Evolutionary conservation across 2,888 invertebrate genomes (phyloP), one percentile per base, ranked within the genome.

Genomic region (Meiosimyza decipiens): DNA sequence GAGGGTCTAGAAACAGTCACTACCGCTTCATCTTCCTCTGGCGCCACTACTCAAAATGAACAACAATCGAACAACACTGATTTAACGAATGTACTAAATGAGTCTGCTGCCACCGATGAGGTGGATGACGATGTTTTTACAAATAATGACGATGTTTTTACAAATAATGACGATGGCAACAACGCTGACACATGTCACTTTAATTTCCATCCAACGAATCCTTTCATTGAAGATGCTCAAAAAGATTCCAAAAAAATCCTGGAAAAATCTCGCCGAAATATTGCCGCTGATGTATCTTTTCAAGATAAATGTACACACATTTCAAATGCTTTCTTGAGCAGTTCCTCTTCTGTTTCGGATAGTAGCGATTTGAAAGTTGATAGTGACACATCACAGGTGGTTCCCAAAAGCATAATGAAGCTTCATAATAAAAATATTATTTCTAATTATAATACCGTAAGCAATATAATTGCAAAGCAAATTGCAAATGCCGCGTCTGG

Each of bases 201-300:
- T 65, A 80, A 81, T 50, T 87, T 87, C 75, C 84, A 84, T 72
- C 85, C 85, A 47, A 86, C 87, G 13, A 87, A 87, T 80, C 87
- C 87, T 0, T 87, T 87, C 64, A 82, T 83, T 63, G 82, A 83
- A 22, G 84, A 85, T 62, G 82, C 83, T 16, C 72, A 79, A 2
- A 76, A 72, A 7, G 50, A 55, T 13, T 9, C 51, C 4, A 18
- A 15, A 33, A 6, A n/a, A 47, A 22, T 49, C 16, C 18, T 51
- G 9, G 40, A 40, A 40, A 40, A 40, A 40, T 40, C 51, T 40
- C 49, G 60, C 22, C n/a, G 18, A 40, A 33, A 16, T 12, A 51
- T 15, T 22, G 7, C 16, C 49, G 66, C 64, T 18, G 13, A 55
- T 52, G 74, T 74, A 3, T 76, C 72, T 12, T 72, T n/a, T n/a